These are phyloP conservation scores for Bufo gargarizans DNA, from an alignment of 2,113 vertebrate species.

Conservation along the genomic window DNA sequence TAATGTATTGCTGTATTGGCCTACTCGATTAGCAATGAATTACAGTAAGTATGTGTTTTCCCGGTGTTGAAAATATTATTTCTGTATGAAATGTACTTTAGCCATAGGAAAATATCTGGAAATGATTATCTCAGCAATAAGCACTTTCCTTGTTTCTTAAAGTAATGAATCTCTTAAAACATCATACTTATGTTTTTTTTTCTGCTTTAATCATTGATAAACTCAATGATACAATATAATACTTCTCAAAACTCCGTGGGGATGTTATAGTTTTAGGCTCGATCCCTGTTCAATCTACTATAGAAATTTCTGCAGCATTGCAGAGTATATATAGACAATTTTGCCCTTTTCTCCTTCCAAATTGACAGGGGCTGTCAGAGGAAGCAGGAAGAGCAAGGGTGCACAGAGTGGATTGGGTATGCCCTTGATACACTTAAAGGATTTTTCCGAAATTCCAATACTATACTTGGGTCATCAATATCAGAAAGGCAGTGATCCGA, in stretches of 20 bases:
- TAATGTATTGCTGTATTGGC: slow-evolving; percentile 4
- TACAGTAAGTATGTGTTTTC: slow-evolving; percentile 30
- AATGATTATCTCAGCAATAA: slow-evolving; percentile 49
- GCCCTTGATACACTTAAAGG: too few species aligned
- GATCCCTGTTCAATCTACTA: not conserved
- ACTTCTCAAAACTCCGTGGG: slow-evolving; percentile 46
- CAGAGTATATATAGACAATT: too few species aligned
- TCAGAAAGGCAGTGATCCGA: too few species aligned
- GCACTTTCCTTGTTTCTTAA: slow-evolving; percentile 36
- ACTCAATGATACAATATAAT: slow-evolving; percentile 59
- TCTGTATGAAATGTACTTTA: slow-evolving; percentile 39
- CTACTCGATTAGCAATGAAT: slow-evolving; percentile 13
- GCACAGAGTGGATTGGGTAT: too few species aligned
- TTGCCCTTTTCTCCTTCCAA: too few species aligned
- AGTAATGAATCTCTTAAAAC: slow-evolving; percentile 45
- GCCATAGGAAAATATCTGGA: slow-evolving; percentile 24
- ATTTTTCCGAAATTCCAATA: too few species aligned
- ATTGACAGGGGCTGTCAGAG: too few species aligned
- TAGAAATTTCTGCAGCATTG: too few species aligned
- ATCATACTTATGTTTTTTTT: slow-evolving; percentile 20
- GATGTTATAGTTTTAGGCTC: not conserved
- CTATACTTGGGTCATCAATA: too few species aligned
- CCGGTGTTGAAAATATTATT: slow-evolving; percentile 34
- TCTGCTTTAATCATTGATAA: slow-evolving; percentile 41
- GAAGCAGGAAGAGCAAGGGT: too few species aligned